Percentiles rank a stretch among this genome's conserved stretches.
phyloP scores from a whole-genome alignment of 2,888 invertebrate genomes.

The Hanleya hanleyi region DNA sequence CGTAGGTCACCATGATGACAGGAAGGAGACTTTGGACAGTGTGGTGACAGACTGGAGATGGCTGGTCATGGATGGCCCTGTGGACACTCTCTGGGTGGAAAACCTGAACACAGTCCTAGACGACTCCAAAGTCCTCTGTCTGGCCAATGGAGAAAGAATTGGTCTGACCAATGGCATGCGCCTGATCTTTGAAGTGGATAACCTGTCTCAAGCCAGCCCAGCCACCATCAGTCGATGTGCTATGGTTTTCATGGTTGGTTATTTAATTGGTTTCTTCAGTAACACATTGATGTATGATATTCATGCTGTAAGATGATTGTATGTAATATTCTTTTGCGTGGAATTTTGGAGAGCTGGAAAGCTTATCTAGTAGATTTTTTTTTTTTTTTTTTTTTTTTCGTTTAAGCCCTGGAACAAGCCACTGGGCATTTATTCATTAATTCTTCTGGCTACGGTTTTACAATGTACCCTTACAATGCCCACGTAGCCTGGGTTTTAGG shows the following conservation, averaged over 20 bases:
- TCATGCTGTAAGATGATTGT: too few species aligned
- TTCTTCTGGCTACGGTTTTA: too few species aligned
- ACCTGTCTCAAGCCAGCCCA: constrained; percentile 71
- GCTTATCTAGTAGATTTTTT: too few species aligned
- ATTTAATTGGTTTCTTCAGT: too few species aligned
- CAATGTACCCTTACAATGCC: too few species aligned
- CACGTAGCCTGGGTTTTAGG: too few species aligned
- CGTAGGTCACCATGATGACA: constrained; percentile 29
- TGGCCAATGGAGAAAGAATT: constrained; percentile 72
- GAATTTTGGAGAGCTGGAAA: too few species aligned
- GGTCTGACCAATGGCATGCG: constrained; percentile 67
- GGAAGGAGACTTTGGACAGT: constrained; percentile 42
- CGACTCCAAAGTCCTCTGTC: constrained; percentile 72
- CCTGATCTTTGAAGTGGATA: constrained; percentile 73
- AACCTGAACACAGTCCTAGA: constrained; percentile 73
- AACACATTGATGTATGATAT: too few species aligned
- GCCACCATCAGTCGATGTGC: constrained; percentile 73
- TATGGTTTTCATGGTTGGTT: constrained; percentile 73
- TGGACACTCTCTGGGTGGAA: constrained; percentile 73
- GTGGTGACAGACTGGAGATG: constrained; percentile 67
- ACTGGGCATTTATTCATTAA: too few species aligned
- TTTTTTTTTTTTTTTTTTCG: too few species aligned
- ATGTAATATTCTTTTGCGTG: too few species aligned
- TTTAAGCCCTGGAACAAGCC: too few species aligned
- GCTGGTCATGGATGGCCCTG: constrained; percentile 72